These are phyloP conservation scores for Lysiphlebus fabarum DNA, from an alignment of 1,140 invertebrate species.

Conservation along the genomic window DNA sequence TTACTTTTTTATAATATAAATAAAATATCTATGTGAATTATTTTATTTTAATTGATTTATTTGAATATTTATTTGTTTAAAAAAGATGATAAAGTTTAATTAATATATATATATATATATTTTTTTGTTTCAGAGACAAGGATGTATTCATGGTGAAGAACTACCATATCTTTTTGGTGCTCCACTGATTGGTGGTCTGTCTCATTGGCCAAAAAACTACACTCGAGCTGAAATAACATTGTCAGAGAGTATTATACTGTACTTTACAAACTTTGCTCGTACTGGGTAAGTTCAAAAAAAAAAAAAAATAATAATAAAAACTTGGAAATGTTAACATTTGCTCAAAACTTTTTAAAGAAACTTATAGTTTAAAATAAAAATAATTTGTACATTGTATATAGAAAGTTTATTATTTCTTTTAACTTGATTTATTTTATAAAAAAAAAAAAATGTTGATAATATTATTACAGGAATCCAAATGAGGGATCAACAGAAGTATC, in stretches of 20 bases:
- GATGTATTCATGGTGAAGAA: slow-evolving; percentile 90
- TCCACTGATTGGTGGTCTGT: slow-evolving; percentile 74
- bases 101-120: slow-evolving; percentile 18
- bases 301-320: background rate
- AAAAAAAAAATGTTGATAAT: background rate
- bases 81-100: background rate
- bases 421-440: background rate
- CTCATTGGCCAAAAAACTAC: slow-evolving; percentile 83
- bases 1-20: no score
- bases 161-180: slow-evolving; percentile 86
- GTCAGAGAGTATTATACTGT: slow-evolving; percentile 89
- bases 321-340: background rate
- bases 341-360: background rate
- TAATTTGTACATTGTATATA: background rate
- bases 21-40: no score
- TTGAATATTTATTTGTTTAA: background rate
- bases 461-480: slow-evolving; percentile 92
- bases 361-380: background rate
- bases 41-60: no score
- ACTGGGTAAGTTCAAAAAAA: slow-evolving; percentile 76
- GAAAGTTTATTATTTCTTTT: background rate
- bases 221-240: slow-evolving; percentile 84
- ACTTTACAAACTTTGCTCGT: slow-evolving; percentile 95
- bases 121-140: slow-evolving; percentile 64
- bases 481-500: slow-evolving; percentile 65